A percentile compares a stretch with the other conserved stretches of the same genome.
phyloP scores from a whole-genome alignment of 1,140 invertebrate genomes.

The Dendroctonus valens region DNA sequence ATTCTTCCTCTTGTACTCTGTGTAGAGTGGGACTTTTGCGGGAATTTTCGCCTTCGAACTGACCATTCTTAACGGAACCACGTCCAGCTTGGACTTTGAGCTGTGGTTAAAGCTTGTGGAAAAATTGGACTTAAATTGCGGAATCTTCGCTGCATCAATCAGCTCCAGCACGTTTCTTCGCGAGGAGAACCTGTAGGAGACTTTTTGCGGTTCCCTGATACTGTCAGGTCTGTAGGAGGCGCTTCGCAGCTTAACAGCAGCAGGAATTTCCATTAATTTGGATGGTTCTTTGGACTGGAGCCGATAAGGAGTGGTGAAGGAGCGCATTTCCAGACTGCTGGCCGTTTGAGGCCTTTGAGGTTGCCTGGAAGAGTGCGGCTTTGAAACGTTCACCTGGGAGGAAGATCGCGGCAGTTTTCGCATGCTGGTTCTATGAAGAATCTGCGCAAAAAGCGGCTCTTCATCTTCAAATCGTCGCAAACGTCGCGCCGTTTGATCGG shows the following conservation, averaged over 20 bases:
- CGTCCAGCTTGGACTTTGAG: neutral
- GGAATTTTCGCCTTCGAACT: constrained; percentile 1
- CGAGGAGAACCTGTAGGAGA: neutral
- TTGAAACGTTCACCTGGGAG: too few species aligned
- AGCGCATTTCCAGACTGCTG: too few species aligned
- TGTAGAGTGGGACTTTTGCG: constrained; percentile 1
- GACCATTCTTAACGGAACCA: constrained; percentile 7
- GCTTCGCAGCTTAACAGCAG: neutral
- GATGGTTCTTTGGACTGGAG: too few species aligned
- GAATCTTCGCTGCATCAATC: neutral
- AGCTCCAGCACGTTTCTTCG: constrained; percentile 2
- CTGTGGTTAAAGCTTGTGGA: neutral
- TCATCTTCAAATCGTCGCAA: neutral
- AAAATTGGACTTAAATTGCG: neutral
- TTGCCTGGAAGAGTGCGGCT: too few species aligned
- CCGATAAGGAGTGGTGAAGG: too few species aligned
- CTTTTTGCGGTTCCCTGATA: neutral
- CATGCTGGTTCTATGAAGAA: constrained; percentile 11
- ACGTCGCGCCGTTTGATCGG: constrained; percentile 2
- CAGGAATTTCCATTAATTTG: neutral
- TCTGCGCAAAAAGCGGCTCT: constrained; percentile 10
- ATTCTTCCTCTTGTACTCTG: constrained; percentile 16
- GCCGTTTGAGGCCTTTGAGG: too few species aligned
- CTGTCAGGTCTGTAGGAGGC: neutral
- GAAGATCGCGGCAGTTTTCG: neutral